These are phyloP conservation scores for Hephaestus fuliginosus DNA, from an alignment of 2,797 vertebrate genomes.

Conservation along the genomic window DNA sequence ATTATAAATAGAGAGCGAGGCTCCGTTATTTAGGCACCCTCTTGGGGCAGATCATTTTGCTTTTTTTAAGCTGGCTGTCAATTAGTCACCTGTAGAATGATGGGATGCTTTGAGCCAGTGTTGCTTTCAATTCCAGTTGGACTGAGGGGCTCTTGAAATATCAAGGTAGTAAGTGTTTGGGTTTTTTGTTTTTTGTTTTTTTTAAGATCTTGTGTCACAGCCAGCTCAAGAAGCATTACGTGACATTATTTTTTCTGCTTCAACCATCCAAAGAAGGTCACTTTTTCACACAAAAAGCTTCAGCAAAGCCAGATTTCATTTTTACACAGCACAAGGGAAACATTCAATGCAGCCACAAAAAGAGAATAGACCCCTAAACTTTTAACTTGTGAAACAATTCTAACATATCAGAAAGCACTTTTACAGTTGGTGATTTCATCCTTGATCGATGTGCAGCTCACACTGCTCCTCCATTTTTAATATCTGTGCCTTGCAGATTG, in stretches of 20 bases:
- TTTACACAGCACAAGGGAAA: background rate
- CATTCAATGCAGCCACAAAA: background rate
- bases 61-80: conserved; percentile 48
- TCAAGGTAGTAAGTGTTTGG: background rate
- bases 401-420: background rate
- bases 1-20: conserved; percentile 68
- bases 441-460: background rate
- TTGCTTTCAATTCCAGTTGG: conserved; percentile 12
- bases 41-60: conserved; percentile 48
- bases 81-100: conserved; percentile 42
- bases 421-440: background rate
- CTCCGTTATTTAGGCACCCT: conserved; percentile 51
- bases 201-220: background rate
- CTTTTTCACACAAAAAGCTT: background rate
- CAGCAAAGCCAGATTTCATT: background rate
- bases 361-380: background rate
- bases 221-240: background rate
- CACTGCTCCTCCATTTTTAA: background rate
- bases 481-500: conserved; percentile 87
- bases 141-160: background rate
- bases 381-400: background rate
- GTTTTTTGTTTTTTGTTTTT: background rate
- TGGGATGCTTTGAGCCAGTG: conserved; percentile 3
- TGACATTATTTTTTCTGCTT: background rate
- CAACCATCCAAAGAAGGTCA: background rate